Conservation (phyloP, 1,140 invertebrate species). For the Bombus impatiens region DNA sequence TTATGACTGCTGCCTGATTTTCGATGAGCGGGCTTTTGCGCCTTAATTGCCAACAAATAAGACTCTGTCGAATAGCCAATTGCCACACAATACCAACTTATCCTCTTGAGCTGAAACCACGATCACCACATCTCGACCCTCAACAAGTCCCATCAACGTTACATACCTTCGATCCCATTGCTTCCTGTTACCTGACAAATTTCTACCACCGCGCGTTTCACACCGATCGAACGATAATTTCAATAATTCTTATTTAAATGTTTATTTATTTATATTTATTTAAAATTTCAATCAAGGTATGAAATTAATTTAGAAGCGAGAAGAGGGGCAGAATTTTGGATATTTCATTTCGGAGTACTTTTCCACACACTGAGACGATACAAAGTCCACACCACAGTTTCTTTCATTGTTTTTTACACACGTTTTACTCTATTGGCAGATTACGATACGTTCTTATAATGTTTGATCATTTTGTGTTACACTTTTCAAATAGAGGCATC, state of each 20-base stretch:
- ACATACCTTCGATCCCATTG: not conserved
- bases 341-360: not conserved
- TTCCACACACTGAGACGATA: not conserved
- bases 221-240: not conserved
- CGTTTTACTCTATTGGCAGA: no score
- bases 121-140: not conserved
- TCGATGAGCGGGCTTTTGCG: not conserved
- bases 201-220: not conserved
- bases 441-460: no score
- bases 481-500: not conserved
- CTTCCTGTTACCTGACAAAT: not conserved
- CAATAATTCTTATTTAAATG: not conserved
- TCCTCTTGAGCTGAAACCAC: not conserved
- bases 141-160: not conserved
- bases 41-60: not conserved
- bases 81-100: not conserved
- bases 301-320: no score
- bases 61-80: not conserved
- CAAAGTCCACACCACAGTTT: not conserved
- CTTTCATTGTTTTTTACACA: not conserved
- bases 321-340: no score
- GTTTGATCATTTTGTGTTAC: not conserved
- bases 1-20: slow-evolving; percentile 24
- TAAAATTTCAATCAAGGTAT: no score
- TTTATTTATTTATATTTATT: no score